These are phyloP conservation scores for Ceyx cyanopectus DNA, from an alignment of 2,113 vertebrate genomes.

Conservation along the genomic window DNA sequence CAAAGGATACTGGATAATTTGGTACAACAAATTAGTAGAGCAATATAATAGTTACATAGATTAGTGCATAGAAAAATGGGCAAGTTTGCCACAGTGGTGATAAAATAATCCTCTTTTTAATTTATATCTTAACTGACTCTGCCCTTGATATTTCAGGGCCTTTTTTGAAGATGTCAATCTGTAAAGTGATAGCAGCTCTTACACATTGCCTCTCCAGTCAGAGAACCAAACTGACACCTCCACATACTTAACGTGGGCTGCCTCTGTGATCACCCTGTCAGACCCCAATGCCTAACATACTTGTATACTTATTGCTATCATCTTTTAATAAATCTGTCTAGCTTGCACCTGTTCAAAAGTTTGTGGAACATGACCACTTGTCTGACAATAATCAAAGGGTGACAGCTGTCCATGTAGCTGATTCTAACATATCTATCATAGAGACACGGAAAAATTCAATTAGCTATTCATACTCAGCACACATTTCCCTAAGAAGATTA, in stretches of 20 bases:
- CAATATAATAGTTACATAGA: not conserved
- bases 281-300: not conserved
- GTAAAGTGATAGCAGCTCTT: not conserved
- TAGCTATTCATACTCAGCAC: not conserved
- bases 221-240: not conserved
- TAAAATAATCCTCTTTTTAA: not conserved
- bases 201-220: not conserved
- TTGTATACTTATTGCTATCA: not conserved
- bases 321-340: constrained; percentile 15
- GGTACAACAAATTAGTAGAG: not conserved
- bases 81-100: not conserved
- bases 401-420: not conserved
- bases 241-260: not conserved
- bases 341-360: constrained; percentile 51
- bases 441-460: not conserved
- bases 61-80: not conserved
- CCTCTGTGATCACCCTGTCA: not conserved
- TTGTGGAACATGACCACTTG: not conserved
- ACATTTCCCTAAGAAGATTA: not conserved
- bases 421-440: constrained; percentile 13
- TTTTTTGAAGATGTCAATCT: not conserved
- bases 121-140: not conserved
- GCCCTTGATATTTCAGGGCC: not conserved
- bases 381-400: constrained; percentile 26
- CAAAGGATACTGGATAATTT: not conserved